phyloP scores from a whole-genome alignment of 2,797 vertebrate species.

The Gymnothorax javanicus region DNA sequence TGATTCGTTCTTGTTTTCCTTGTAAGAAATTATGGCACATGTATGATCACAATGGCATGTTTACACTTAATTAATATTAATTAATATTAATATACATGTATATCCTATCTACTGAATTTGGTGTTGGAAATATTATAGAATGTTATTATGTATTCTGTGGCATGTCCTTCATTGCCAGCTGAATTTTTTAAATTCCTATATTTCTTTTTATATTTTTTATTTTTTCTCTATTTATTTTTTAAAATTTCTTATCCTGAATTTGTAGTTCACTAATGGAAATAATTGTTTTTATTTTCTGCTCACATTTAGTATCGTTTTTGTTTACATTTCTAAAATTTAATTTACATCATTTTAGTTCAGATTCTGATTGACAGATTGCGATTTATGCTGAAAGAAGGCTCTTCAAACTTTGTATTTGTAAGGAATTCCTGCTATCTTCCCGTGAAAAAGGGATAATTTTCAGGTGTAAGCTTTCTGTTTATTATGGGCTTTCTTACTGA shows the following conservation, averaged over 20 bases:
- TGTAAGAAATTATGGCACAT: not conserved
- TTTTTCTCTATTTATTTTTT: not conserved
- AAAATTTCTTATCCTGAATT: not conserved
- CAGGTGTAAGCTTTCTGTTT: not conserved
- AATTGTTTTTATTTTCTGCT: not conserved
- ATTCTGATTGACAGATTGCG: not conserved
- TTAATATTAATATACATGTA: not conserved
- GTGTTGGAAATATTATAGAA: constrained; percentile 3
- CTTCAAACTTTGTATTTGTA: not conserved
- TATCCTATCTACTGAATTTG: not conserved
- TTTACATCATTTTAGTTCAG: not conserved
- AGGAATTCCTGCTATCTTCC: not conserved
- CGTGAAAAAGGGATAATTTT: not conserved
- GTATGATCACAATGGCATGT: not conserved
- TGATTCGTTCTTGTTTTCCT: not conserved
- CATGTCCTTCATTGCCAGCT: not conserved
- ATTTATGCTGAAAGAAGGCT: not conserved
- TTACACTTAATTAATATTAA: not conserved
- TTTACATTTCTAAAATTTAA: not conserved
- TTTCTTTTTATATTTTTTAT: not conserved
- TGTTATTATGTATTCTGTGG: not conserved
- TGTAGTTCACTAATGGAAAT: not conserved
- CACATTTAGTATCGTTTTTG: not conserved
- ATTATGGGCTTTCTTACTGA: not conserved
- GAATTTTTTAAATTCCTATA: not conserved